These are phyloP conservation scores for Parochlus steinenii DNA, from an alignment of 2,888 invertebrate genomes.

Conservation along the genomic window DNA sequence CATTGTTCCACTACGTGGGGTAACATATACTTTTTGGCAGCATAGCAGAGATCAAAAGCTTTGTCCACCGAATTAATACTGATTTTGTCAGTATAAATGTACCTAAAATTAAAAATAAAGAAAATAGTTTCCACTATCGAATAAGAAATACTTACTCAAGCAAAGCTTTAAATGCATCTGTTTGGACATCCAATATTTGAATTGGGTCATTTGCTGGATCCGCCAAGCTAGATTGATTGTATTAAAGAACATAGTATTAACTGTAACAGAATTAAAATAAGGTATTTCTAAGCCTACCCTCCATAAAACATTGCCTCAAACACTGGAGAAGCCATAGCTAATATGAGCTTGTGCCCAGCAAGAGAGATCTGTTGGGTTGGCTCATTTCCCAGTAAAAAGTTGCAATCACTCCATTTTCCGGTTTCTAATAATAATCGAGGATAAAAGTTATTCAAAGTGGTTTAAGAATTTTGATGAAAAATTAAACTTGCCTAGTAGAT, in stretches of 20 bases:
- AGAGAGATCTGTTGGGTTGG: constrained; percentile 53
- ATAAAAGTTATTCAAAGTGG: background rate
- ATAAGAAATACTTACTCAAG: constrained; percentile 40
- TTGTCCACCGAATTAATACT: constrained; percentile 68
- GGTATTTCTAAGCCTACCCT: constrained; percentile 53
- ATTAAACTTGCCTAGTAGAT: constrained; percentile 34
- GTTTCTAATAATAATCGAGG: too few relatives aligned
- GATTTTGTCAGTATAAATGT: constrained; percentile 69
- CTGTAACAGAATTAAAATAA: constrained; percentile 18
- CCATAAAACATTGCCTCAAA: constrained; percentile 82
- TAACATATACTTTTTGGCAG: constrained; percentile 76
- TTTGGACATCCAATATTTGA: constrained; percentile 66
- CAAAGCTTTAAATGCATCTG: constrained; percentile 68
- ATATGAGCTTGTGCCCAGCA: constrained; percentile 58
- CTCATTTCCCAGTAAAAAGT: constrained; percentile 63
- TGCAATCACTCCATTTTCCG: constrained; percentile 70
- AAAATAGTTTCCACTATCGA: constrained; percentile 1
- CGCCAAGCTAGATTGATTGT: constrained; percentile 7
- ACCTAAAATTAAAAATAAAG: constrained; percentile 32
- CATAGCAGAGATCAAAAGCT: constrained; percentile 74
- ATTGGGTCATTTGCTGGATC: constrained; percentile 43
- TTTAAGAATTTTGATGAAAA: background rate
- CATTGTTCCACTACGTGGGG: constrained; percentile 70
- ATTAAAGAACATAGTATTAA: background rate
- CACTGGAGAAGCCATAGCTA: constrained; percentile 77